Evolutionary conservation across 2,888 invertebrate genomes (phyloP), one percentile per base, ranked within the genome.

Genomic region (Coremacera marginata): DNA sequence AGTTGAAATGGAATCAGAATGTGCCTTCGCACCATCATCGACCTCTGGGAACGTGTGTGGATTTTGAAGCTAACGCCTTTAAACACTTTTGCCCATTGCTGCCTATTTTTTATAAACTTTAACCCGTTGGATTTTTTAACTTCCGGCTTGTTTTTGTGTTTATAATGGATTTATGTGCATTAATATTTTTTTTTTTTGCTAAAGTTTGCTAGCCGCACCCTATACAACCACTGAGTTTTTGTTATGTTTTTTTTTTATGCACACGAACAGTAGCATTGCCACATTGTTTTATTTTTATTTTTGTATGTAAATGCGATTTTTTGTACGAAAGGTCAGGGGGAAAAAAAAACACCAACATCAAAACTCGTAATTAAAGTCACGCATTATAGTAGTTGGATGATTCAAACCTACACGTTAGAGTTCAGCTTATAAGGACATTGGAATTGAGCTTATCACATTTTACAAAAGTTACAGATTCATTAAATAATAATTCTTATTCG

Each of bases 131-230:
- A 14, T 60, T 60, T 60, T 22, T 60, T 9, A 25, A 60, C 60
- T 60, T 60, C 60, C 60, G 60, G 60, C 25, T 19, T 60, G 60
- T 60, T 11, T 25, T 22, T 60, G 60, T 60, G 25, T 60, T 60
- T 60, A 44, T 60, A 60, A 60, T 60, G 60, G 60, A 27, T 60
- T 60, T 60, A 27, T 60, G 60, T 27, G 60, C 16, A 27, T 25
- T 60, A 60, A 27, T 57, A 19, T 19, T 55, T 55, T 5, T 22
- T 55, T n/a, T 16, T 55, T 60, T 60, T 8, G 60, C 5, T 60
- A 9, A 27, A 22, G 60, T 16, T 60, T 25, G 60, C 19, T 27
- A 11, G 25, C 19, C 60, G 60, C 60, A 27, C 60, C 27, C 27
- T 60, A 60, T 60, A 60, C 27, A 14, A 57, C 14, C 60, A 7